A percentile compares a stretch with the other conserved stretches of the same genome.
phyloP scores from a whole-genome alignment of 2,797 vertebrate genomes.

The Sebastes elongatus region DNA sequence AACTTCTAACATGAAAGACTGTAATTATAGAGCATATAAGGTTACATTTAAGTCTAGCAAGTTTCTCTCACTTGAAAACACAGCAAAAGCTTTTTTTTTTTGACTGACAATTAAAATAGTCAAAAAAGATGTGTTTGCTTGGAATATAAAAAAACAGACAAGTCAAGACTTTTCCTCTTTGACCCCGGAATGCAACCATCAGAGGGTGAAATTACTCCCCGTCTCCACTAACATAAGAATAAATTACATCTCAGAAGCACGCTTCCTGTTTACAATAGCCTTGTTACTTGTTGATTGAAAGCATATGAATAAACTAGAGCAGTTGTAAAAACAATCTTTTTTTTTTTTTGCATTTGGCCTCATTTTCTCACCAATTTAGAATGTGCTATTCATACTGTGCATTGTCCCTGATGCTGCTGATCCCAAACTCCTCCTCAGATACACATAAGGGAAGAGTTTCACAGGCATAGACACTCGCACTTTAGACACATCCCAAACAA shows the following conservation, averaged over 20 bases:
- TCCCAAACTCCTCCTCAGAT: background rate
- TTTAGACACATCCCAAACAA: background rate
- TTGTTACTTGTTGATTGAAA: conserved; percentile 27
- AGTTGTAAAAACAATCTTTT: conserved; percentile 7
- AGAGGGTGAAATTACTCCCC: conserved; percentile 44
- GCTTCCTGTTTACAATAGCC: conserved; percentile 56
- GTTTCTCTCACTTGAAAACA: background rate
- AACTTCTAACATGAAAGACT: background rate
- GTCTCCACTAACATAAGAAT: conserved; percentile 29
- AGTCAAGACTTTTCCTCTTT: conserved; percentile 17
- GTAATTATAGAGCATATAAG: background rate
- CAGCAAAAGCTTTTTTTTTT: background rate
- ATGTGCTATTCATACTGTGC: background rate
- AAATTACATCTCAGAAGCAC: conserved; percentile 37
- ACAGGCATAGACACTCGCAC: background rate
- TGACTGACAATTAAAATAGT: background rate
- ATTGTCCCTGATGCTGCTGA: background rate
- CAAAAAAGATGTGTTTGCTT: background rate
- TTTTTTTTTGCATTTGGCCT: background rate
- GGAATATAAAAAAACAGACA: conserved; percentile 3
- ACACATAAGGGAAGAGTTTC: background rate
- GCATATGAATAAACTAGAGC: conserved; percentile 17
- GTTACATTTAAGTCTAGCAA: background rate
- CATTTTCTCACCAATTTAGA: conserved; percentile 16
- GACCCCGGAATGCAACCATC: conserved; percentile 35